Conservation (phyloP, 2,888 invertebrate species). For the Busseola fusca region DNA sequence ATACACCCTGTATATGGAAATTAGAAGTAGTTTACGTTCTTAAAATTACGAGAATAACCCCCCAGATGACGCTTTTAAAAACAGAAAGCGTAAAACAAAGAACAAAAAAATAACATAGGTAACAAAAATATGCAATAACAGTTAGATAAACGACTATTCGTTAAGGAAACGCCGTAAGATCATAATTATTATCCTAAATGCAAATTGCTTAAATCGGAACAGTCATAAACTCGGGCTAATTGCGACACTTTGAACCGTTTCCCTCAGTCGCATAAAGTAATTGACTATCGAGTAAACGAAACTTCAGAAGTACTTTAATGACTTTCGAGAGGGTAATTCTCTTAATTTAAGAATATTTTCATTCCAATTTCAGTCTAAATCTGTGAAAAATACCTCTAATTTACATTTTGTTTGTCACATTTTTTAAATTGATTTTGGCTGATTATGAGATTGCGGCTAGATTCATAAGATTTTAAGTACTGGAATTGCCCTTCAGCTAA, state of each 20-base stretch:
- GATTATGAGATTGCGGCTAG: neutral
- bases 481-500: neutral
- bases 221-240: constrained; percentile 19
- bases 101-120: too few species aligned
- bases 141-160: constrained; percentile 21
- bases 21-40: too few species aligned
- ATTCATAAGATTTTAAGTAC: neutral
- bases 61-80: neutral
- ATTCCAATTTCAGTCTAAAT: neutral
- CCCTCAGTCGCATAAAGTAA: neutral
- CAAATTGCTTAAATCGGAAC: constrained; percentile 13
- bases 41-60: too few species aligned
- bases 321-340: neutral
- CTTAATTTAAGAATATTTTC: neutral
- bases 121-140: constrained; percentile 4
- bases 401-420: neutral
- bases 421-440: neutral
- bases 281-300: constrained; percentile 10
- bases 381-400: neutral
- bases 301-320: constrained; percentile 4
- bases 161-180: constrained; percentile 5
- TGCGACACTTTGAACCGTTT: constrained; percentile 8
- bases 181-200: constrained; percentile 13
- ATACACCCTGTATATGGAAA: too few species aligned
- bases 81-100: neutral